Evolutionary conservation across 2,797 vertebrate species (phyloP).

Genomic region (Sebastes steindachneri): DNA sequence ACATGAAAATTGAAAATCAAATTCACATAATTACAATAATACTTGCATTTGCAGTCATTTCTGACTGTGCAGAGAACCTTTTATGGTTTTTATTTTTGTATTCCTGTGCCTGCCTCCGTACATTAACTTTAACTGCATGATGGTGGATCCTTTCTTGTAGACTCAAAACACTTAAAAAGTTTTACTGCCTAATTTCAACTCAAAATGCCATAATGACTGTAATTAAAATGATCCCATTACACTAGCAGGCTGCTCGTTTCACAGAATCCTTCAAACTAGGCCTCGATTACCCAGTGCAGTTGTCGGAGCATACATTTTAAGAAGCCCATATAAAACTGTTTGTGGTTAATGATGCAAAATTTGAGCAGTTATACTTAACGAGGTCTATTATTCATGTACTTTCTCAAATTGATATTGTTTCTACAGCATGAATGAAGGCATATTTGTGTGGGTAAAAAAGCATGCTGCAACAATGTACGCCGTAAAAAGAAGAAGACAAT

Average conservation of each 20-base stretch:
- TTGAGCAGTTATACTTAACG: neutral
- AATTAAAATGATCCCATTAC: neutral
- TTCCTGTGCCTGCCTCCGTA: neutral
- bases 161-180: neutral
- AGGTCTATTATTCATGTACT: neutral
- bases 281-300: neutral
- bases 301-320: neutral
- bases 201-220: neutral
- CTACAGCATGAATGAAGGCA: neutral
- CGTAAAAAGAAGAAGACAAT: neutral
- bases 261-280: neutral
- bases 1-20: neutral
- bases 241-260: neutral
- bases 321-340: neutral
- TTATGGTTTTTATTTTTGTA: neutral
- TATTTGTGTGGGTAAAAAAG: neutral
- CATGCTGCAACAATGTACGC: neutral
- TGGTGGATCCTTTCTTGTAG: neutral
- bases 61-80: neutral
- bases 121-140: neutral
- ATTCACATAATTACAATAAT: neutral
- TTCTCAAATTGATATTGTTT: neutral
- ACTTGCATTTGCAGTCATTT: neutral
- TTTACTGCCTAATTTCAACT: neutral
- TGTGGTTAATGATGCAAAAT: neutral